Percentiles rank a stretch among this genome's conserved stretches.
phyloP scores from a whole-genome alignment of 1,140 invertebrate genomes.

The Zelostemma sp. region DNA sequence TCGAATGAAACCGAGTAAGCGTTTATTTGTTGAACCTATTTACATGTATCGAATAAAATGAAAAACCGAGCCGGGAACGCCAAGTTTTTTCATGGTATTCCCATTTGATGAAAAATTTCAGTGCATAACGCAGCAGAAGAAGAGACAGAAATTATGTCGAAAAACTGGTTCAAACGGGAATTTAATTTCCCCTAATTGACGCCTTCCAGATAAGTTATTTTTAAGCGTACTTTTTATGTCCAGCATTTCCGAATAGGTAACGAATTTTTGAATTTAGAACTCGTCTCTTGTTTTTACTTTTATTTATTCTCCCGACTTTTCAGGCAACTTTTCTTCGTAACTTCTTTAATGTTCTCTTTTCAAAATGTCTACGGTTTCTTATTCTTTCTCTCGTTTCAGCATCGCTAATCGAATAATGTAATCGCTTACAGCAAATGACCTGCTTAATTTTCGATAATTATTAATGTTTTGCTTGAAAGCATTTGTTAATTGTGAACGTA shows the following conservation, averaged over 20 bases:
- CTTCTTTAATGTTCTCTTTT: not conserved
- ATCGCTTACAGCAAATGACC: not conserved
- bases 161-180: too few relatives aligned
- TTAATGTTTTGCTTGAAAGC: too few relatives aligned
- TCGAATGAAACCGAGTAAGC: too few relatives aligned
- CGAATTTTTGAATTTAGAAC: not conserved
- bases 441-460: too few relatives aligned
- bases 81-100: too few relatives aligned
- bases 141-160: too few relatives aligned
- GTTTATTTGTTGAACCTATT: conserved; percentile 27
- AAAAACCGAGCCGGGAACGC: too few relatives aligned
- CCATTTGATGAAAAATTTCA: too few relatives aligned
- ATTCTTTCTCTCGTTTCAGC: not conserved
- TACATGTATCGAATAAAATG: not conserved
- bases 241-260: not conserved
- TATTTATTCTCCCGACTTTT: not conserved
- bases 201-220: too few relatives aligned
- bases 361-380: not conserved
- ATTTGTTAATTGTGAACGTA: too few relatives aligned
- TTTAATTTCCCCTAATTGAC: too few relatives aligned
- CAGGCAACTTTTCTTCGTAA: not conserved
- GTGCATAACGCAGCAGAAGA: too few relatives aligned
- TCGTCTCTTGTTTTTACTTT: not conserved
- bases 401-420: not conserved
- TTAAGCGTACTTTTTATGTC: not conserved